Percentiles rank a stretch among this genome's conserved stretches.
Evolutionary conservation across 2,113 vertebrate species (phyloP).

Genomic region (Psephotus haematonotus): DNA sequence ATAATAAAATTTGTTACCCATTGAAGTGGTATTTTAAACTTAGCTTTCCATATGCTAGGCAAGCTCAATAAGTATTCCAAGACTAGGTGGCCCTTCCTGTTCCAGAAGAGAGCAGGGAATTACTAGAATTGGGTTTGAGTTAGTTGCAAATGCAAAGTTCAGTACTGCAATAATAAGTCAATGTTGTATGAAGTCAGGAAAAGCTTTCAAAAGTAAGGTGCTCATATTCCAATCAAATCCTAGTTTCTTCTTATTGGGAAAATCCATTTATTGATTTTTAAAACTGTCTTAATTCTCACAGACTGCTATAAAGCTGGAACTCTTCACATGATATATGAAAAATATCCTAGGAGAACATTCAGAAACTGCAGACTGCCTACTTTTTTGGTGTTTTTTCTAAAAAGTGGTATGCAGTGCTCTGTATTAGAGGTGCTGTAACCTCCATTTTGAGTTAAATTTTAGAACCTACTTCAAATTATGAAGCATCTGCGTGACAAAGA

Average conservation of each 20-base stretch:
- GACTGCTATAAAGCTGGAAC: background rate
- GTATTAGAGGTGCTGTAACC: background rate
- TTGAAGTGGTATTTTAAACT: background rate
- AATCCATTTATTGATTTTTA: background rate
- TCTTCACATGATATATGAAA: background rate
- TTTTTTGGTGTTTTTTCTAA: background rate
- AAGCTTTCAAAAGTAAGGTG: background rate
- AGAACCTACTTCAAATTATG: background rate
- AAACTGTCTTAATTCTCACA: background rate
- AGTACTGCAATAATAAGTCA: background rate
- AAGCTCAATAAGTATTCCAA: background rate
- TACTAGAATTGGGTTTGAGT: background rate
- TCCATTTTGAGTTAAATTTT: background rate
- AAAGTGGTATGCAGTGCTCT: background rate
- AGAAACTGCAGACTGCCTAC: background rate
- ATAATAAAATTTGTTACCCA: fast-evolving
- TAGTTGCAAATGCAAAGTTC: background rate
- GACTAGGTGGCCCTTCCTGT: background rate
- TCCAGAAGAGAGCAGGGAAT: background rate
- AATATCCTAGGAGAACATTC: background rate
- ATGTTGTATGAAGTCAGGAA: background rate
- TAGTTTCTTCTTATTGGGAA: background rate
- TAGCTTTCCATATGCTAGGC: background rate
- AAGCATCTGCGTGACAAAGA: background rate
- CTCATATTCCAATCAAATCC: fast-evolving